Evolutionary conservation across 2,888 invertebrate genomes (phyloP), one percentile per base, ranked within the genome.

Genomic region (Calliopum simillimum): DNA sequence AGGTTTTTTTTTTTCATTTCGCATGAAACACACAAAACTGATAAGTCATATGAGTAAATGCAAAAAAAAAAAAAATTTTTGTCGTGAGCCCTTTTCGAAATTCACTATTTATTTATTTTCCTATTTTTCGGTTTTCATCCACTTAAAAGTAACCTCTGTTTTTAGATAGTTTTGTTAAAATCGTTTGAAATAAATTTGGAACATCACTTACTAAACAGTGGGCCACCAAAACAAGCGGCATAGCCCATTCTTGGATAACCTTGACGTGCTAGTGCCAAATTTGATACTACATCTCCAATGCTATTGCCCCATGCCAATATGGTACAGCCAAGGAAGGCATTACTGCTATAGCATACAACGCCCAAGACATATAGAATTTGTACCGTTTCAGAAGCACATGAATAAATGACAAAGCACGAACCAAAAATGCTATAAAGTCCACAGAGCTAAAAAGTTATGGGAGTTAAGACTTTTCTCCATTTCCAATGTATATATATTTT

Each of bases 211-310:
- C 89, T 91, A 78, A 92, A 90, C 69, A 92, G 84, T 2, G 92
- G 92, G 6, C 91, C 91, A 19, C 91, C 92, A 79, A 90, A 90
- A 71, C 91, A 91, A 0, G 91, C 91, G 0, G 91, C 89, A 77
- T 89, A 89, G 1, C 90, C 91, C 90, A 91, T 91, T 70, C 88
- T 86, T 0, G 91, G 89, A 79, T 88, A 90, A 2, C 92, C 92
- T 76, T 88, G 88, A 65, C 86, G 84, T 1, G 92, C 91, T 76
- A 92, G 87, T 6, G 89, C 82, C 0, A 89, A 80, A 79, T 91
- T 89, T 2, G 91, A 87, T 73, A 92, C 88, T 43, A 82, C 64
- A 69, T 84, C 82, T 41, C 81, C 81, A 58, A 91, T 82, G 76
- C 89, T 89, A 82, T 91, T 90, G 21, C 91, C 91, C 91, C 91